Conservation (phyloP, 2,113 vertebrate species). For the Labeo rohita region DNA sequence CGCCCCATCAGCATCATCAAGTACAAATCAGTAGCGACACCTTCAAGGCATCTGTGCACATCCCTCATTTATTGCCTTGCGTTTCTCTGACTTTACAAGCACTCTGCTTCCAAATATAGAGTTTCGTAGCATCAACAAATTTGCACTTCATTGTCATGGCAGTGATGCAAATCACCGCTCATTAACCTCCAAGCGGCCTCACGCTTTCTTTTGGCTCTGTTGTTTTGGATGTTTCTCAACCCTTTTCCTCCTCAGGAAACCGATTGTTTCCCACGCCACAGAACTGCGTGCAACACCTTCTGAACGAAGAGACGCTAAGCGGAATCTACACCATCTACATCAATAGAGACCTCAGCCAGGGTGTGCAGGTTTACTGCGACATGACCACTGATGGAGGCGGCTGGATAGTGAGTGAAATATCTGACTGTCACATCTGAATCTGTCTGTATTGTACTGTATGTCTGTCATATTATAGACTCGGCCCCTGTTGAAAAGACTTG, state of each 20-base stretch:
- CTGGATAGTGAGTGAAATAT: conserved; percentile 90
- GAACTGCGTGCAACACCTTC: conserved; percentile 94
- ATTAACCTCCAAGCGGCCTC: conserved; percentile 26
- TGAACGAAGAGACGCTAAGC: conserved; percentile 89
- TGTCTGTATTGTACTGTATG: neutral
- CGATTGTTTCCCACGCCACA: conserved; percentile 92
- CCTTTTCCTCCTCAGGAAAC: conserved; percentile 77
- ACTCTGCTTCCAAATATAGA: neutral
- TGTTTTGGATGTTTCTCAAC: neutral
- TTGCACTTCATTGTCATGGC: neutral
- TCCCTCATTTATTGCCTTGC: neutral
- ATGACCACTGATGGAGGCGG: conserved; percentile 93
- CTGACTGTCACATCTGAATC: neutral
- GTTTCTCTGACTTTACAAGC: neutral
- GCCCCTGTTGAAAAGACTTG: neutral
- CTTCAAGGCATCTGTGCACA: neutral
- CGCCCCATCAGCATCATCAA: neutral
- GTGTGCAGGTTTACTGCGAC: conserved; percentile 94
- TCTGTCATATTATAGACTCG: neutral
- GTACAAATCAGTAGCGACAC: conserved; percentile 1
- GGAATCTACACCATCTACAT: conserved; percentile 94
- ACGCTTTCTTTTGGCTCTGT: conserved; percentile 7
- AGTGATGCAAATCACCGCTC: neutral
- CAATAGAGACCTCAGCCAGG: conserved; percentile 87
- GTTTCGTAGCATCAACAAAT: neutral